Evolutionary conservation across 1,140 invertebrate genomes (phyloP).

Genomic region (Macrobrachium rosenbergii): DNA sequence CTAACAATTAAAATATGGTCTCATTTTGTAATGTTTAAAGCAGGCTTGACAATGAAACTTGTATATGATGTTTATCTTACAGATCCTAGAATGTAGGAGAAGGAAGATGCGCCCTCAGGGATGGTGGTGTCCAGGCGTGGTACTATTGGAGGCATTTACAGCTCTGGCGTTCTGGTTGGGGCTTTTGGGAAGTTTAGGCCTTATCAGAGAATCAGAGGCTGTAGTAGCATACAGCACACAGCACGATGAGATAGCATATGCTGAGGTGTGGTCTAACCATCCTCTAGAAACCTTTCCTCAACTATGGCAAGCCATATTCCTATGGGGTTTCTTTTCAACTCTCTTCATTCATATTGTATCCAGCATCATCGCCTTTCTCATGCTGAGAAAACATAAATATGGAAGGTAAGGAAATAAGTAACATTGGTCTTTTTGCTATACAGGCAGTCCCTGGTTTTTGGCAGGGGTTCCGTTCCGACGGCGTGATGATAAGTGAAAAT

Average conservation of each 20-base stretch:
- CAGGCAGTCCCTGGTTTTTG: too few species aligned
- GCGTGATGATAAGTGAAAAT: too few species aligned
- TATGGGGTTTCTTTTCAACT: slow-evolving; percentile 52
- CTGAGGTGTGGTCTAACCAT: background rate
- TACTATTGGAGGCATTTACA: slow-evolving; percentile 23
- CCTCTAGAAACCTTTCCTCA: slow-evolving; percentile 32
- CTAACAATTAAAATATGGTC: too few species aligned
- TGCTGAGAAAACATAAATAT: slow-evolving; percentile 61
- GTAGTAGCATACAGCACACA: slow-evolving; percentile 52
- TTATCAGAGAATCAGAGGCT: slow-evolving; percentile 26
- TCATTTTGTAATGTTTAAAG: too few species aligned
- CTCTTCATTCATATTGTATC: slow-evolving; percentile 54
- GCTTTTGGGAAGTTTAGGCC: background rate
- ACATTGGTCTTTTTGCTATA: too few species aligned
- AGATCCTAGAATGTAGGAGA: slow-evolving; percentile 50
- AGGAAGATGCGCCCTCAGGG: slow-evolving; percentile 46
- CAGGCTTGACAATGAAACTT: too few species aligned
- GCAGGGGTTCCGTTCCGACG: too few species aligned
- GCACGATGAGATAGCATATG: slow-evolving; percentile 1
- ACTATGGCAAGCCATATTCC: slow-evolving; percentile 50
- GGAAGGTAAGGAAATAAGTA: slow-evolving; percentile 49
- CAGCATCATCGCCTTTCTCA: slow-evolving; percentile 53
- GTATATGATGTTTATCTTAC: background rate
- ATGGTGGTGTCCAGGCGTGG: slow-evolving; percentile 48
- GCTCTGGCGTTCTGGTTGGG: slow-evolving; percentile 14